Evolutionary conservation across 2,888 invertebrate genomes (phyloP).

Genomic region (Orthosia gothica): DNA sequence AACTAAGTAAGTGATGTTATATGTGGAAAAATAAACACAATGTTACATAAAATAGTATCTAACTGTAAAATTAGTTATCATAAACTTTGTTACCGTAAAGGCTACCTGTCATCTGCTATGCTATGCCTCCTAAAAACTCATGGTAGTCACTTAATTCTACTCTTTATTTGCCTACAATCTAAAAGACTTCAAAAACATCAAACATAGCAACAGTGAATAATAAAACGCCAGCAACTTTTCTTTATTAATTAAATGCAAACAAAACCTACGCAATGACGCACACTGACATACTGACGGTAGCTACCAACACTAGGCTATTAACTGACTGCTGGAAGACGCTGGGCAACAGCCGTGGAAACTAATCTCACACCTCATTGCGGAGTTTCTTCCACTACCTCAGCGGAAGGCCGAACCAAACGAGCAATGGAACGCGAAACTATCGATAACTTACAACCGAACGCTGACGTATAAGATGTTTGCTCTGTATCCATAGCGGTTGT

Average conservation of each 20-base stretch:
- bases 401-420: slow-evolving; percentile 18
- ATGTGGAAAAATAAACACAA: neutral
- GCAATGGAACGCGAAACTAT: slow-evolving; percentile 36
- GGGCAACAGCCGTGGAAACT: slow-evolving; percentile 28
- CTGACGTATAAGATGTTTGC: slow-evolving; percentile 51
- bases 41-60: neutral
- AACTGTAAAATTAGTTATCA: neutral
- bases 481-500: slow-evolving; percentile 58
- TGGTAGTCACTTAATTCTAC: neutral
- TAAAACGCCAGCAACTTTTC: slow-evolving; percentile 33
- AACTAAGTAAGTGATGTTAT: neutral
- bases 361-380: slow-evolving; percentile 47
- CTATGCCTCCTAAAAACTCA: neutral
- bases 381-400: slow-evolving; percentile 46
- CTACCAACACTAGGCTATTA: slow-evolving; percentile 53
- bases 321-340: slow-evolving; percentile 27
- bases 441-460: slow-evolving; percentile 16
- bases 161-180: neutral
- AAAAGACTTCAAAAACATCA: slow-evolving; percentile 17
- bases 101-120: neutral
- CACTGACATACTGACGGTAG: slow-evolving; percentile 35
- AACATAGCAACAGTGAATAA: slow-evolving; percentile 38
- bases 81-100: neutral
- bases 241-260: slow-evolving; percentile 59
- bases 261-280: slow-evolving; percentile 68